Percentiles rank a stretch among this genome's conserved stretches.
Evolutionary conservation across 2,888 invertebrate species (phyloP).

Genomic region (Tryphoninae sp.): DNA sequence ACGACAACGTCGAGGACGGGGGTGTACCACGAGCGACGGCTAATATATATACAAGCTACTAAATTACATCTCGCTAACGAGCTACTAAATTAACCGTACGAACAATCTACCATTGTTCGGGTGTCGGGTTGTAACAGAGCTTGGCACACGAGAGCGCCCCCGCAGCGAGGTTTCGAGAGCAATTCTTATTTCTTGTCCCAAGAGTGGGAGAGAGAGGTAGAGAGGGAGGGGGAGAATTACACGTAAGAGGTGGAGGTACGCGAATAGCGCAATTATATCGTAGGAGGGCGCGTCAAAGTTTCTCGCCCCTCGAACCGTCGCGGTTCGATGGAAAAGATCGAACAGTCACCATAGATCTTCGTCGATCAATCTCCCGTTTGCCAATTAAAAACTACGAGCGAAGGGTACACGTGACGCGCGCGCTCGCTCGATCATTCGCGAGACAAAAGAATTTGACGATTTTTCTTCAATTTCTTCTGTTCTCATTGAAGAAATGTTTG

Average conservation of each 20-base stretch:
- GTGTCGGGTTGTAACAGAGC: conserved; percentile 51
- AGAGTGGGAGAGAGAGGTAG: neutral
- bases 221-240: neutral
- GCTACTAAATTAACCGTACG: conserved; percentile 64
- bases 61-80: conserved; percentile 63
- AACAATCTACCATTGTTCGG: conserved; percentile 63
- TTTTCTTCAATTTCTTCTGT: conserved; percentile 1
- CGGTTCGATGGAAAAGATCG: conserved; percentile 30
- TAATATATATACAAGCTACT: conserved; percentile 30
- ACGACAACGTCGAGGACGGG: conserved; percentile 2
- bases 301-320: conserved; percentile 49
- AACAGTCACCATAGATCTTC: neutral
- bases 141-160: conserved; percentile 45
- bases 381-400: conserved; percentile 19
- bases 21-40: neutral
- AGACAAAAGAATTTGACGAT: conserved; percentile 14
- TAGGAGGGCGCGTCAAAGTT: conserved; percentile 51
- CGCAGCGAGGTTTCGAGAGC: conserved; percentile 21
- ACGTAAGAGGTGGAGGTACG: no score
- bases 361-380: conserved; percentile 6
- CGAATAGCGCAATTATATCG: conserved; percentile 46
- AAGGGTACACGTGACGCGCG: neutral
- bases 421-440: neutral
- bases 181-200: conserved; percentile 25
- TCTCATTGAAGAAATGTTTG: neutral